A percentile compares a stretch with the other conserved stretches of the same genome.
phyloP scores from a whole-genome alignment of 2,113 vertebrate species.

The Atlantisia rogersi region DNA sequence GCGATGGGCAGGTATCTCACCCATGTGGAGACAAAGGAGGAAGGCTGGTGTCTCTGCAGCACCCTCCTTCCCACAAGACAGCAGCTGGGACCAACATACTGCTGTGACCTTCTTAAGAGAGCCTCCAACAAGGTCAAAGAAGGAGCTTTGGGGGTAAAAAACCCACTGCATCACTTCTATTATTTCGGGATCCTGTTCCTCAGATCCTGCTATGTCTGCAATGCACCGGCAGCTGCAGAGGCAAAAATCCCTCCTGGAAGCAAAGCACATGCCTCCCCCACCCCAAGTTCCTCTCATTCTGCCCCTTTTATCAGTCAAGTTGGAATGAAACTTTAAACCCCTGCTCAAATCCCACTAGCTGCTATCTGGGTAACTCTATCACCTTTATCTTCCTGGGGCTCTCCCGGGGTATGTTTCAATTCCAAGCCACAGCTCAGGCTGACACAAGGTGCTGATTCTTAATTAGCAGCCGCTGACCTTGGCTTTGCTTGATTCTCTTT shows the following conservation, averaged over 20 bases:
- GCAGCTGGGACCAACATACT: background rate
- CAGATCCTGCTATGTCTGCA: background rate
- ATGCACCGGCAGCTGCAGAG: background rate
- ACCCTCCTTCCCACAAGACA: background rate
- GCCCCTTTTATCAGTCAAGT: conserved; percentile 28
- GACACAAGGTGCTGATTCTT: conserved; percentile 71
- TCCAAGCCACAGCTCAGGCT: conserved; percentile 46
- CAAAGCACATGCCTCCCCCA: background rate
- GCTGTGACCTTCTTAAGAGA: background rate
- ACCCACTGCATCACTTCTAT: background rate
- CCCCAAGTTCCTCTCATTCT: conserved; percentile 22
- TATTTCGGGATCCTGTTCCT: background rate
- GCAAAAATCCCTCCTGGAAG: conserved; percentile 24
- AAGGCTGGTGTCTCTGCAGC: background rate
- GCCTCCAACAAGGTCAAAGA: background rate
- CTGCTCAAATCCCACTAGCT: conserved; percentile 14
- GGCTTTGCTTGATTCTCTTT: conserved; percentile 57
- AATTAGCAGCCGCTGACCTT: conserved; percentile 70
- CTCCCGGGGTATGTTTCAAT: conserved; percentile 56
- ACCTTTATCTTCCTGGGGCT: conserved; percentile 39
- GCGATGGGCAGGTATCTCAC: background rate
- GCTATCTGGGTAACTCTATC: conserved; percentile 54
- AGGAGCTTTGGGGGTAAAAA: background rate
- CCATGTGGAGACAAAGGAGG: background rate
- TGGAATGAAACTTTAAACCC: conserved; percentile 27